Evolutionary conservation across 2,888 invertebrate species (phyloP), one percentile per base, ranked within the genome.

Genomic region (Adelognathus sp.): DNA sequence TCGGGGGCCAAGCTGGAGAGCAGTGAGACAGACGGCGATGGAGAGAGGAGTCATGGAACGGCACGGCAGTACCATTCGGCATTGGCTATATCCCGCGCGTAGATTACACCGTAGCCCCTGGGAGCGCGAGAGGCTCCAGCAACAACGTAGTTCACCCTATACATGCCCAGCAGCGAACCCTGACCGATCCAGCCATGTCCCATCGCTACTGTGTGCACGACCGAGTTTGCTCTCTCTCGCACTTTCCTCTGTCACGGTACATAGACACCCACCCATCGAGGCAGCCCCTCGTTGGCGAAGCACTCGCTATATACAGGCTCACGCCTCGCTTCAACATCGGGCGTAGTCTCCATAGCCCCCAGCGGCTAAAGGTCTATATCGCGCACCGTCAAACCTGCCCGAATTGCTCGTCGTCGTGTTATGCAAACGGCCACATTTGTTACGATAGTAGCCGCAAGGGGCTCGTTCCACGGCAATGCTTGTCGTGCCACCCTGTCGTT

Each of bases 341-440:
- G n/a, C n/a, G n/a, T n/a, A n/a, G 39, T 73, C 74, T 72, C 66
- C n/a, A n/a, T 79, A 54, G 29, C 70, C 64, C 70, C 64, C 70
- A 33, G 71, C 79, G 85, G 86, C 89, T 88, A 87, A 88, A 90
- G 88, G 89, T 89, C 91, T 90, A 90, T 90, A 91, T 90, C 90
- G 91, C 91, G 90, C 90, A 87, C 90, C 91, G 90, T 91, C 91
- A 91, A 91, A 90, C 91, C 90, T 88, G 88, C 90, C 90, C 87
- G 90, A 91, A 91, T 91, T 90, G 91, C 91, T 91, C 91, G 91
- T 90, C 90, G 88, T 89, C 90, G 89, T 90, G 91, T 91, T 91
- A 91, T 91, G 91, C 91, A 91, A 91, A 91, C 90, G 89, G 88
- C 85, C 90, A 84, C 90, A 90, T 91, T 91, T 91, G 91, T 91